Conservation (phyloP, 30 jellyfish, hydroid and myxozoan species). For the Aurelia coerulea region DNA sequence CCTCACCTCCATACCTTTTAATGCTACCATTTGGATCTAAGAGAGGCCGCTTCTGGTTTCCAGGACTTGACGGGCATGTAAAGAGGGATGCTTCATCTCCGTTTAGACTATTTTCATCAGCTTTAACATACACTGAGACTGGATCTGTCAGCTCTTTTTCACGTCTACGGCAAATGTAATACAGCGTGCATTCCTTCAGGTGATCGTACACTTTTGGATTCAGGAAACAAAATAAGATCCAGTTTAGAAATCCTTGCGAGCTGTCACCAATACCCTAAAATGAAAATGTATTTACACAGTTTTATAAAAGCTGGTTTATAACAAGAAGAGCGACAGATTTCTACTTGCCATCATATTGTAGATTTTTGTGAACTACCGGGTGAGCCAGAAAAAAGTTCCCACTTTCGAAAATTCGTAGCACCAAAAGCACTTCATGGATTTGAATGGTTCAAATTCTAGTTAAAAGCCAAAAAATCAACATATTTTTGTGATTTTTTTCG, state of each 20-base stretch:
- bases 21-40: background rate
- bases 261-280: conserved; percentile 93
- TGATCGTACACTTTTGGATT: conserved; percentile 78
- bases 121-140: background rate
- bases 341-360: no score
- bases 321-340: no score
- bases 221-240: conserved; percentile 83
- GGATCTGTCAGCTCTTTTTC: no score
- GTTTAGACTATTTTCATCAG: background rate
- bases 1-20: background rate
- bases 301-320: background rate
- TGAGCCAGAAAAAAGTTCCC: no score
- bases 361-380: no score
- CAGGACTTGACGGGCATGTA: no score
- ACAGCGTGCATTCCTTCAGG: conserved; percentile 12
- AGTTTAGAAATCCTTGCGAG: conserved; percentile 83
- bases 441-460: no score
- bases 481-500: no score
- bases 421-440: no score
- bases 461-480: no score
- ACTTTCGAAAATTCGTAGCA: no score
- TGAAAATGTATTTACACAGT: background rate
- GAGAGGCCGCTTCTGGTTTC: background rate
- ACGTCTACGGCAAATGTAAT: conserved; percentile 22
- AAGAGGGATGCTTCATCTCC: background rate